These are phyloP conservation scores for Prionchulus punctatus DNA, from an alignment of 2,888 invertebrate species.

Conservation along the genomic window DNA sequence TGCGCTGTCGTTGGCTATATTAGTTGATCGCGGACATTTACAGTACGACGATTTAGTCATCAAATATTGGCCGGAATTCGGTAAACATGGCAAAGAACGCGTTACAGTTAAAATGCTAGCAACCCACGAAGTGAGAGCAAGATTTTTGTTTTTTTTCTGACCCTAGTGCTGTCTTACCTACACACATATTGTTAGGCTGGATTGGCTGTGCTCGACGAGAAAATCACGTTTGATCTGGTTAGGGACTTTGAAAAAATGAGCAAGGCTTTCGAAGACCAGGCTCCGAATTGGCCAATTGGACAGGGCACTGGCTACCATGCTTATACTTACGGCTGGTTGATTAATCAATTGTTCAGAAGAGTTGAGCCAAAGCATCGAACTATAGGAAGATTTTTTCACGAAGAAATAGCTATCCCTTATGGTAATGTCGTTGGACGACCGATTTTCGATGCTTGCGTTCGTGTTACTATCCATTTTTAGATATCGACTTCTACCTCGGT, in stretches of 20 bases:
- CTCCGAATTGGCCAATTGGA: conserved; percentile 33
- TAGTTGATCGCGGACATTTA: conserved; percentile 34
- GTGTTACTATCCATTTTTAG: no score
- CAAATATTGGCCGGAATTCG: conserved; percentile 38
- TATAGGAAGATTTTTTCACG: conserved; percentile 33
- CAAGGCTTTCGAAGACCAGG: conserved; percentile 28
- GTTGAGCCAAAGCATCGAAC: conserved; percentile 33
- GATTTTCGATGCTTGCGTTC: no score
- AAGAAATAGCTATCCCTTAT: conserved; percentile 11
- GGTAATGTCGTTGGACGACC: no score
- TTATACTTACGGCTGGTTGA: conserved; percentile 34
- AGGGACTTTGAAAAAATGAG: conserved; percentile 27
- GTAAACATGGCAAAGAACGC: conserved; percentile 34
- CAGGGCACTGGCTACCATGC: conserved; percentile 36
- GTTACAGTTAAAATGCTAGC: conserved; percentile 34
- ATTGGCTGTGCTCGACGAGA: conserved; percentile 29
- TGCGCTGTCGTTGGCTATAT: conserved; percentile 20
- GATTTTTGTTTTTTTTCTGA: no score
- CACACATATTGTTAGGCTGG: no score
- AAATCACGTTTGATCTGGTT: conserved; percentile 26
- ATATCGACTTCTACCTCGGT: conserved; percentile 32
- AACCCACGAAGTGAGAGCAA: conserved; percentile 32
- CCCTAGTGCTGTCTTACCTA: no score
- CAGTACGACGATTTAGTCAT: conserved; percentile 32
- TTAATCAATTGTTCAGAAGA: conserved; percentile 33